Conservation (phyloP, 2,888 invertebrate genomes). For the Mantis religiosa region DNA sequence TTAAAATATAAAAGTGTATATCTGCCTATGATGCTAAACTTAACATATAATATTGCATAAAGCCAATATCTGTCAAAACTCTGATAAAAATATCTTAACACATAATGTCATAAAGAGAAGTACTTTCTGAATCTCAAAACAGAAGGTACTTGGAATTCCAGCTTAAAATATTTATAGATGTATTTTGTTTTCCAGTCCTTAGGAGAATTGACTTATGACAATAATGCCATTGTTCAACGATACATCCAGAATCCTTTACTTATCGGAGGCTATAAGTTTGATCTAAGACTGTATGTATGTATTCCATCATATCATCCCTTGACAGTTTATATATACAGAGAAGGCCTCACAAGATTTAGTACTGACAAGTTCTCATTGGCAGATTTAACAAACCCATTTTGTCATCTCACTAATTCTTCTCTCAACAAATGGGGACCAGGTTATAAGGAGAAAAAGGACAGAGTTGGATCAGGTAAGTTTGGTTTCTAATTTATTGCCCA, state of each 20-base stretch:
- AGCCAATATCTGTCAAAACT: too few relatives aligned
- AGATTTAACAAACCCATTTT: slow-evolving; percentile 76
- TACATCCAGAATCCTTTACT: slow-evolving; percentile 74
- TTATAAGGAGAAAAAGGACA: slow-evolving; percentile 76
- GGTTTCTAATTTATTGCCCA: neutral
- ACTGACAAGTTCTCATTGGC: slow-evolving; percentile 81
- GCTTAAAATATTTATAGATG: too few relatives aligned
- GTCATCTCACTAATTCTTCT: slow-evolving; percentile 88
- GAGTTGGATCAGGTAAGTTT: slow-evolving; percentile 68
- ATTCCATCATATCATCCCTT: slow-evolving; percentile 84
- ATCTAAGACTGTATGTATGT: slow-evolving; percentile 83
- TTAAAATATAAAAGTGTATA: too few relatives aligned
- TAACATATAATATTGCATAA: too few relatives aligned
- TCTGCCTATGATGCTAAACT: too few relatives aligned
- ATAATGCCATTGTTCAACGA: slow-evolving; percentile 73
- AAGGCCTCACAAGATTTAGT: slow-evolving; percentile 77
- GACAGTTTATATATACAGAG: slow-evolving; percentile 81
- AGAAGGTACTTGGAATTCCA: too few relatives aligned
- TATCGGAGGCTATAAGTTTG: slow-evolving; percentile 89
- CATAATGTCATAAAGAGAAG: too few relatives aligned
- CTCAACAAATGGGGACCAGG: slow-evolving; percentile 84
- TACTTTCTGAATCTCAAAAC: too few relatives aligned
- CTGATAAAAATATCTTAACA: too few relatives aligned
- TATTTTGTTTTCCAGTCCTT: slow-evolving; percentile 55
- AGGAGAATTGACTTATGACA: slow-evolving; percentile 72